phyloP scores from a whole-genome alignment of 2,113 vertebrate species.

The Pseudonaja textilis region DNA sequence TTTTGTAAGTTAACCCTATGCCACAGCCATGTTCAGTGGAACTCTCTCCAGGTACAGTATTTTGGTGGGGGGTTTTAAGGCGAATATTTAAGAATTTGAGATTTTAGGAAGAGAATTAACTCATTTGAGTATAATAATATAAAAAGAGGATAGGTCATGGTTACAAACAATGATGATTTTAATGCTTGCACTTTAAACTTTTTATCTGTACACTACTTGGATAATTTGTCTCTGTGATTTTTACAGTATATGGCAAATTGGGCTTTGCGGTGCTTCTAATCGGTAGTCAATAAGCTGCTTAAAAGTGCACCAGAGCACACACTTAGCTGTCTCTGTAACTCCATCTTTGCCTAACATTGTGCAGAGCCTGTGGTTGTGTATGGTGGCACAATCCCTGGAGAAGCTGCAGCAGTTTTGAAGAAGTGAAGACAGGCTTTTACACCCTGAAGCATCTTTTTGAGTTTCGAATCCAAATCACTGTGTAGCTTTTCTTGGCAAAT shows the following conservation, averaged over 20 bases:
- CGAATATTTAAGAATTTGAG: not conserved
- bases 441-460: not conserved
- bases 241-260: not conserved
- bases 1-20: not conserved
- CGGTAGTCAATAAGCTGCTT: not conserved
- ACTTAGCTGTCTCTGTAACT: not conserved
- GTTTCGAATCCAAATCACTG: not conserved
- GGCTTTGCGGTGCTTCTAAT: not conserved
- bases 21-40: not conserved
- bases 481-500: not conserved
- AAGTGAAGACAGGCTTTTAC: not conserved
- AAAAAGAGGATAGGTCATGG: not conserved
- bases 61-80: not conserved
- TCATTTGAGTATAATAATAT: not conserved
- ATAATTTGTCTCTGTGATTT: not conserved
- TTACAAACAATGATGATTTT: not conserved
- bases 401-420: not conserved
- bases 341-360: not conserved
- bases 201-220: not conserved
- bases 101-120: not conserved
- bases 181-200: not conserved
- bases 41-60: not conserved
- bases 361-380: not conserved
- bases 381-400: not conserved
- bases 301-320: not conserved